phyloP scores from a whole-genome alignment of 1,140 invertebrate species.

The Pseudoatta argentina region DNA sequence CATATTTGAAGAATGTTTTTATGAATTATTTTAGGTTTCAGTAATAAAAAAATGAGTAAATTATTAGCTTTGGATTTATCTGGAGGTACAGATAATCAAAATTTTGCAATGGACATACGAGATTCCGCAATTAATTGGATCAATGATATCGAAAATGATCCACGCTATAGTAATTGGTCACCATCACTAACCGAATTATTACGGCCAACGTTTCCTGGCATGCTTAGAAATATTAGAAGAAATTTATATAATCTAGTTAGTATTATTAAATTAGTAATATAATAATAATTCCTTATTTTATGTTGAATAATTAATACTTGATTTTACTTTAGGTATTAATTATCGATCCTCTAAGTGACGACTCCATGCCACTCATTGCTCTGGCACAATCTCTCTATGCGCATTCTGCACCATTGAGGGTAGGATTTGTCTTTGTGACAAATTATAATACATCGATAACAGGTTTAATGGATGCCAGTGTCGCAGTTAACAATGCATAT shows the following conservation, averaged over 20 bases:
- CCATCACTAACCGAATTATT: slow-evolving; percentile 95
- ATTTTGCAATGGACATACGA: slow-evolving; percentile 97
- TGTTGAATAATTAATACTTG: slow-evolving; percentile 52
- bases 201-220: slow-evolving; percentile 98
- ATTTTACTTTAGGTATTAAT: slow-evolving; percentile 91
- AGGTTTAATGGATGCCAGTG: slow-evolving; percentile 91
- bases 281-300: slow-evolving; percentile 26
- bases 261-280: slow-evolving; percentile 66
- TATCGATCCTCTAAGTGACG: slow-evolving; percentile 93
- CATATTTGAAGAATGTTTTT: slow-evolving; percentile 6
- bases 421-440: slow-evolving; percentile 96
- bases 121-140: slow-evolving; percentile 97
- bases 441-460: slow-evolving; percentile 88
- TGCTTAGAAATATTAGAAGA: slow-evolving; percentile 96
- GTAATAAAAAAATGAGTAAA: slow-evolving; percentile 87
- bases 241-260: slow-evolving; percentile 97
- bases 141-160: slow-evolving; percentile 98
- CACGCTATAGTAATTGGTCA: slow-evolving; percentile 94
- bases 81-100: slow-evolving; percentile 87
- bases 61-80: slow-evolving; percentile 93
- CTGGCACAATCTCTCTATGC: slow-evolving; percentile 96
- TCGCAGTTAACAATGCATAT: slow-evolving; percentile 96
- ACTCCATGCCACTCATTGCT: slow-evolving; percentile 92
- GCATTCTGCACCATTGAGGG: slow-evolving; percentile 94
- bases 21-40: slow-evolving; percentile 83